These are phyloP conservation scores for Sebastolobus altivelis DNA, from an alignment of 2,797 vertebrate genomes.

Conservation along the genomic window DNA sequence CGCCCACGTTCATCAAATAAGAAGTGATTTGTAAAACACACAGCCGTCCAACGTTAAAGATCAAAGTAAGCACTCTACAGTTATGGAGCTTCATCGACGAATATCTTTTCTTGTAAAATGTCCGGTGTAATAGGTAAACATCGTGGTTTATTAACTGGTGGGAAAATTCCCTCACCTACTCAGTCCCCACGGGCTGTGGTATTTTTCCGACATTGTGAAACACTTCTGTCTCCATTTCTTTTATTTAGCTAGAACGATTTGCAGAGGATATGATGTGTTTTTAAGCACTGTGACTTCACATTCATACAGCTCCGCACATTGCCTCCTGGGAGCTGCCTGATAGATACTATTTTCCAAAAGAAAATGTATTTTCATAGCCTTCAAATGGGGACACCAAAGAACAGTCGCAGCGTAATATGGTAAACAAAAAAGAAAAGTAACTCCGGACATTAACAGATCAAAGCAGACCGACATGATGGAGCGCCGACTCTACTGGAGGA, in stretches of 20 bases:
- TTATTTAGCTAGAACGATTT: constrained; percentile 47
- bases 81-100: neutral
- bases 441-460: constrained; percentile 7
- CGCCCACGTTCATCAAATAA: neutral
- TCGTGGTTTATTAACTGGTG: neutral
- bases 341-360: constrained; percentile 8
- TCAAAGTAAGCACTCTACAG: neutral
- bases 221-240: constrained; percentile 41
- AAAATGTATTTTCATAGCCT: constrained; percentile 6
- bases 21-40: neutral
- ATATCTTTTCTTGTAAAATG: neutral
- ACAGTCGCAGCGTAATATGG: constrained; percentile 3
- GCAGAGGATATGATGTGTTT: constrained; percentile 45
- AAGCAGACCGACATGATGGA: neutral
- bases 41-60: neutral
- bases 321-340: constrained; percentile 30
- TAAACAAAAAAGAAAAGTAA: constrained; percentile 10
- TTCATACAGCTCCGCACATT: constrained; percentile 30
- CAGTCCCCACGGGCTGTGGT: constrained; percentile 26
- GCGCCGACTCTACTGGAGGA: neutral
- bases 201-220: constrained; percentile 48
- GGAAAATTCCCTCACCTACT: neutral
- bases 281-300: constrained; percentile 21
- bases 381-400: constrained; percentile 8
- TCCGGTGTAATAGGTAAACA: neutral